These are phyloP conservation scores for Cyphomyrus discorhynchus DNA, from an alignment of 2,113 vertebrate genomes.

Conservation along the genomic window DNA sequence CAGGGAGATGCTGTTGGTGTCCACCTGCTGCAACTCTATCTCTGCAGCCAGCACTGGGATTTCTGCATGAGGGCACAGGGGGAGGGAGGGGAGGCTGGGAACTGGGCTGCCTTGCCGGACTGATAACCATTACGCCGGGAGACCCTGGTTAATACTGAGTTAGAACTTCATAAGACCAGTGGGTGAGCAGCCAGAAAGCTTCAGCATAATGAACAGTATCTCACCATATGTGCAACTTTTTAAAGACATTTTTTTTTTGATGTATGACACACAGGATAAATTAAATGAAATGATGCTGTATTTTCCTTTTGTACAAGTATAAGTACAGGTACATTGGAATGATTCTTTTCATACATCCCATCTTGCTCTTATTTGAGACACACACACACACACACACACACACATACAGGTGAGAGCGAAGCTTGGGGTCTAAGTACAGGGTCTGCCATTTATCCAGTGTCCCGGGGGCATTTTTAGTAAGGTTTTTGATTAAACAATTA, in stretches of 20 bases:
- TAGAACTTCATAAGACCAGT: background rate
- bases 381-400: background rate
- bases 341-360: background rate
- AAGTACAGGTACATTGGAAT: background rate
- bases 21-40: conserved; percentile 71
- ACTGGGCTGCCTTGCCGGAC: background rate
- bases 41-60: conserved; percentile 65
- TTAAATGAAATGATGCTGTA: background rate
- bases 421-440: background rate
- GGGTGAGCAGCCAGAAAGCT: background rate
- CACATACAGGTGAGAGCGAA: background rate
- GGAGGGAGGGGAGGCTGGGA: background rate
- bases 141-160: background rate
- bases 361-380: background rate
- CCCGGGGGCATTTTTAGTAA: background rate
- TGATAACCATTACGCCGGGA: background rate
- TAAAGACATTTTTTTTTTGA: too few relatives aligned
- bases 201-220: background rate
- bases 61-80: conserved; percentile 59
- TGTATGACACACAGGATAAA: background rate
- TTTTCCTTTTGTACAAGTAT: background rate
- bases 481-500: background rate
- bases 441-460: background rate
- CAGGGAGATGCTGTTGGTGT: conserved; percentile 69
- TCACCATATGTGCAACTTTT: background rate